Evolutionary conservation across 2,113 vertebrate genomes (phyloP).

Genomic region (Rhynchomys soricoides): DNA sequence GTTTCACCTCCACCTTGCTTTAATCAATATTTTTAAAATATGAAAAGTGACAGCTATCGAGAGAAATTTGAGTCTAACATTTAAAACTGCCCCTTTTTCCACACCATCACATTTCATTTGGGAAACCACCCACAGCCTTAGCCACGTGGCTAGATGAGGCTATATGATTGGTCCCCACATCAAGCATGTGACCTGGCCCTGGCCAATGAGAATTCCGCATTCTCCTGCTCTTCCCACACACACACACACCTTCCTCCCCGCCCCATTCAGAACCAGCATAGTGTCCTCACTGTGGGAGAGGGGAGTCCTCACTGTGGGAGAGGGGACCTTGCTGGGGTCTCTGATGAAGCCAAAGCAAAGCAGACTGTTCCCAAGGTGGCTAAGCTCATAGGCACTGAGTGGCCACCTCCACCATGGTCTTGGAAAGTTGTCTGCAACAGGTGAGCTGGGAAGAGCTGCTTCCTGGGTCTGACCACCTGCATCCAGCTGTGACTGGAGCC

Average conservation of each 20-base stretch:
- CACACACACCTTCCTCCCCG: no score
- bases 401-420: not conserved
- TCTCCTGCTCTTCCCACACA: no score
- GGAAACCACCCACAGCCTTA: not conserved
- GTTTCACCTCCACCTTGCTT: no score
- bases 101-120: not conserved
- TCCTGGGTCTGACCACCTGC: not conserved
- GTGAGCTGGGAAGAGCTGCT: not conserved
- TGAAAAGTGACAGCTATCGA: not conserved
- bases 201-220: not conserved
- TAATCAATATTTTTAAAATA: not conserved
- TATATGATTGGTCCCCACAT: not conserved
- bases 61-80: not conserved
- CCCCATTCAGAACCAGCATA: not conserved
- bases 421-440: not conserved
- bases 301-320: not conserved
- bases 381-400: not conserved
- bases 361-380: not conserved
- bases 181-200: not conserved
- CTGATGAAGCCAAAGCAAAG: not conserved
- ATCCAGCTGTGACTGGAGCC: constrained; percentile 4
- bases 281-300: no score
- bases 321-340: not conserved
- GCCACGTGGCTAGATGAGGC: not conserved
- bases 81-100: not conserved